phyloP scores from a whole-genome alignment of 2,888 invertebrate genomes.

The Phanerotoma sp. region DNA sequence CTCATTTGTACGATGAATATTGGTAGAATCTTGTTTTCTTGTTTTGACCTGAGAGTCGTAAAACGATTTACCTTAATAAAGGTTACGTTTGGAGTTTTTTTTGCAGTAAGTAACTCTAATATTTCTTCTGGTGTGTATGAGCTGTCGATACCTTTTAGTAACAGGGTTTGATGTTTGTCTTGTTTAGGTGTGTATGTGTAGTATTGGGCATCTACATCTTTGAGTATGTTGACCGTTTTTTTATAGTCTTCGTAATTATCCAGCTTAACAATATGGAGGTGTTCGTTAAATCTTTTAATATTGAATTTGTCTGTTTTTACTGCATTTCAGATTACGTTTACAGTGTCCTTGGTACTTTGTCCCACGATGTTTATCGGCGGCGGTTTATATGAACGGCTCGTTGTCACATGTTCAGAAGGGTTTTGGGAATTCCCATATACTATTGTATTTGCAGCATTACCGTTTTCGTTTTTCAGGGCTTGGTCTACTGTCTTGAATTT shows the following conservation, averaged over 20 bases:
- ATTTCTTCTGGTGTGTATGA: constrained; percentile 17
- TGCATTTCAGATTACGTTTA: background rate
- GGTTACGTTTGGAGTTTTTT: background rate
- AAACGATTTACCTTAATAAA: constrained; percentile 24
- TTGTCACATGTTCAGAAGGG: no score
- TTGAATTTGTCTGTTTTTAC: background rate
- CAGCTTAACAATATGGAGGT: background rate
- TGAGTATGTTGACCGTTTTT: background rate
- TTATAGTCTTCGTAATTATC: constrained; percentile 6
- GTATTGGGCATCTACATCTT: background rate
- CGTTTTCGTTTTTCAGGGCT: no score
- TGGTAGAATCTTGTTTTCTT: constrained; percentile 6
- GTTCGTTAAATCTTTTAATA: background rate
- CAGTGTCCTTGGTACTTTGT: background rate
- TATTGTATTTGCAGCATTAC: no score
- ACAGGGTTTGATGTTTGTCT: constrained; percentile 6
- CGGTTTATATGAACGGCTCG: background rate
- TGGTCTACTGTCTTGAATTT: no score
- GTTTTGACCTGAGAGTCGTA: constrained; percentile 17
- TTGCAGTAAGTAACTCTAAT: constrained; percentile 9
- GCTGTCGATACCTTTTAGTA: constrained; percentile 25
- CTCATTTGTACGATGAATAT: background rate
- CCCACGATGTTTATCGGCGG: constrained; percentile 7
- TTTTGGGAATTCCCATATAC: no score
- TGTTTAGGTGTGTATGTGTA: constrained; percentile 22